These are phyloP conservation scores for Plecturocebus donacophilus DNA, from an alignment of 2,113 vertebrate genomes.

Conservation along the genomic window DNA sequence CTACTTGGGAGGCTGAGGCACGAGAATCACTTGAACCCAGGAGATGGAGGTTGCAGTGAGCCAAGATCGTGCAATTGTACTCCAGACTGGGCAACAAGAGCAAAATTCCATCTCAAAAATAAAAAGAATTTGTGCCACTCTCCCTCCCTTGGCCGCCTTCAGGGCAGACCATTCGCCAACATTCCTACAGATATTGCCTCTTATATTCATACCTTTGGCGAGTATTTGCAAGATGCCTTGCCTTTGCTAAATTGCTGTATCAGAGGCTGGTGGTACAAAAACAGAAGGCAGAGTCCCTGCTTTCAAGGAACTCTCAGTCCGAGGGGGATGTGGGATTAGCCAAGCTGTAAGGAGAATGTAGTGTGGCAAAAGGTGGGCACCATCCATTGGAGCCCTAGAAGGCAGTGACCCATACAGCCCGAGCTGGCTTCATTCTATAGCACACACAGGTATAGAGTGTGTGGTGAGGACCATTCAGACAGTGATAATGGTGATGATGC, in stretches of 20 bases:
- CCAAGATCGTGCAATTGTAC: accelerated
- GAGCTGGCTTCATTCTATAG: not conserved
- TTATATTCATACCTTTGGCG: not conserved
- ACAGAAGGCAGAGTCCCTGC: not conserved
- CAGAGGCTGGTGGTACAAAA: not conserved
- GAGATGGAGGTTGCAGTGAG: no score
- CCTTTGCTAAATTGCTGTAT: not conserved
- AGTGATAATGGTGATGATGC: not conserved
- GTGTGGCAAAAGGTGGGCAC: accelerated
- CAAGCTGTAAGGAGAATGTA: accelerated
- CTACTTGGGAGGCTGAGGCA: no score
- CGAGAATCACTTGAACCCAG: no score
- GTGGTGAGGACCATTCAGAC: not conserved
- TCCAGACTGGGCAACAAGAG: no score
- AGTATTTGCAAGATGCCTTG: not conserved
- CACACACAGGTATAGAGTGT: not conserved
- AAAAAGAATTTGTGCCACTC: not conserved
- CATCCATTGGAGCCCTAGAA: accelerated
- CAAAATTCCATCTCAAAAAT: no score
- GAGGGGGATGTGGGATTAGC: not conserved
- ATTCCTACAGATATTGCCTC: not conserved
- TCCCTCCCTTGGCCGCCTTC: not conserved
- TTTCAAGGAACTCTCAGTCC: not conserved
- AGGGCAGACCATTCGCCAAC: not conserved
- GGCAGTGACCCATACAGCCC: no score